Evolutionary conservation across 1,140 invertebrate species (phyloP).

Genomic region (Tribolium castaneum): DNA sequence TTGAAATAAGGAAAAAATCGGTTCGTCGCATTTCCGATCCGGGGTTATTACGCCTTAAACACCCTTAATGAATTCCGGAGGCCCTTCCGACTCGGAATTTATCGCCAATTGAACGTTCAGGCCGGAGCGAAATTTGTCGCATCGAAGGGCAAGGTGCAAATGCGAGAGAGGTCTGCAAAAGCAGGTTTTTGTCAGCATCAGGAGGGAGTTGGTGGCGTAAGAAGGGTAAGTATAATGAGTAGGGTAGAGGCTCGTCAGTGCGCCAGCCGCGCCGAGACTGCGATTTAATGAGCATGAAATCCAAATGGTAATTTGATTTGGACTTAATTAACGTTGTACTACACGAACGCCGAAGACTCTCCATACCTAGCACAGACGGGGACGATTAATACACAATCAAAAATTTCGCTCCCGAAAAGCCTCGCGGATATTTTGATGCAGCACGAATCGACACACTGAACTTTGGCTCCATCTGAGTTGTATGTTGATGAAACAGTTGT

Average conservation of each 20-base stretch:
- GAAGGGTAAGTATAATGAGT: slow-evolving; percentile 43
- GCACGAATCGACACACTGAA: slow-evolving; percentile 28
- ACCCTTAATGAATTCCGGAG: slow-evolving; percentile 13
- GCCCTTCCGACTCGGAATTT: not conserved
- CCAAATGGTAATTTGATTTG: slow-evolving; percentile 65
- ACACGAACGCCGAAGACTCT: slow-evolving; percentile 34
- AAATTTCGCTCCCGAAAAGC: not conserved
- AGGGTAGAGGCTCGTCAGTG: slow-evolving; percentile 47
- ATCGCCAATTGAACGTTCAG: slow-evolving; percentile 31
- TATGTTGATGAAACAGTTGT: slow-evolving; percentile 42
- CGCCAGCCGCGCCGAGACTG: slow-evolving; percentile 55
- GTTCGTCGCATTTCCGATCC: not conserved
- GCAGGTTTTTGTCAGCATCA: not conserved
- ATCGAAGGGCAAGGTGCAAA: slow-evolving; percentile 29
- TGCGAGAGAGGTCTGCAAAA: not conserved
- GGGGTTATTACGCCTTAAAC: slow-evolving; percentile 6
- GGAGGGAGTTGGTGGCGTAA: not conserved
- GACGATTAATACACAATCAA: slow-evolving; percentile 7
- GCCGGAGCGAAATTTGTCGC: slow-evolving; percentile 15
- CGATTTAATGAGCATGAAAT: slow-evolving; percentile 64
- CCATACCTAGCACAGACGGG: not conserved
- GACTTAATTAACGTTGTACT: slow-evolving; percentile 62
- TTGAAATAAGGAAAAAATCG: not conserved
- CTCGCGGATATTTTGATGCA: slow-evolving; percentile 16
- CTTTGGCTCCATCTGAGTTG: slow-evolving; percentile 28